phyloP scores from a whole-genome alignment of 2,113 vertebrate species.

The Gorsachius goisagi region DNA sequence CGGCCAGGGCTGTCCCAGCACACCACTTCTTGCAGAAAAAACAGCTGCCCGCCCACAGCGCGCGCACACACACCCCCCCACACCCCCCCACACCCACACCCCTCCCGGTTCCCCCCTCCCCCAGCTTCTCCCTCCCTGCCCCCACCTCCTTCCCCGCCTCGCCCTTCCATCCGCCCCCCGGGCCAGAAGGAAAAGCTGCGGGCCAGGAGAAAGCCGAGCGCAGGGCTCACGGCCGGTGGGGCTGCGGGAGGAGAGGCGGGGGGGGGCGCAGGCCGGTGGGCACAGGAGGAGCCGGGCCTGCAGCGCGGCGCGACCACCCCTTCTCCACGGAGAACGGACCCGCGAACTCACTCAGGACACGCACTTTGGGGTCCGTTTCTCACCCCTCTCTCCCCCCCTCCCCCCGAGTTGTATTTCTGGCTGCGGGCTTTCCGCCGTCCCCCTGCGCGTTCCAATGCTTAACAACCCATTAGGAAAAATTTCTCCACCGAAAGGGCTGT shows the following conservation, averaged over 20 bases:
- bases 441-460: no score
- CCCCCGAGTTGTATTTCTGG: neutral
- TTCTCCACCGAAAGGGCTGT: no score
- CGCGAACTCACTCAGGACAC: neutral
- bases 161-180: neutral
- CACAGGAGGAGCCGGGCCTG: no score
- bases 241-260: no score
- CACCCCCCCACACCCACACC: neutral
- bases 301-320: no score
- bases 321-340: neutral
- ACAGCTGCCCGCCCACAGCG: neutral
- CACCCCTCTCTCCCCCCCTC: no score
- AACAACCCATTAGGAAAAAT: no score
- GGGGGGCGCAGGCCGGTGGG: no score
- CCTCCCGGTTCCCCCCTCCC: neutral
- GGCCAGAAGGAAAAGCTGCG: neutral
- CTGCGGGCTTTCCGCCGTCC: neutral
- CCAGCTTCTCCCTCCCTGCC: neutral
- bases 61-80: no score
- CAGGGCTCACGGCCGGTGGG: no score
- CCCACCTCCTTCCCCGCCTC: neutral
- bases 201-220: neutral
- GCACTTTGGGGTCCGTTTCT: no score
- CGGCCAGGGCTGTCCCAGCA: neutral
- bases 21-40: neutral